A percentile compares a stretch with the other conserved stretches of the same genome.
Conservation (phyloP, 2,113 vertebrate species). For the Tragelaphus buxtoni region DNA sequence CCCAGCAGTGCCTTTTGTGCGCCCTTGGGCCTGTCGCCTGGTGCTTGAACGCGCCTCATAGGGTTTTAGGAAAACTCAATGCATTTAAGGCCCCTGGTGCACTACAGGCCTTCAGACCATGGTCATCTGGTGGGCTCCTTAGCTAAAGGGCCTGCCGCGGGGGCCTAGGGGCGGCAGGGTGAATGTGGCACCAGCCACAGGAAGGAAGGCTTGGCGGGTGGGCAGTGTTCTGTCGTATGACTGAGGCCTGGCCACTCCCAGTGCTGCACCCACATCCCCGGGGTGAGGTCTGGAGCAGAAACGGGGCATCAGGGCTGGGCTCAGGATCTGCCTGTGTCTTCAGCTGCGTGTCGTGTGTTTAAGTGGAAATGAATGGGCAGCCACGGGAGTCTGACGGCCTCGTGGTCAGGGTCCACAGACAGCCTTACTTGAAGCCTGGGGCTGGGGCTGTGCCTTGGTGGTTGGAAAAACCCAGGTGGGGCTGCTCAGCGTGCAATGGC, state of each 20-base stretch:
- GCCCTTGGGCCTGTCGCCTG: background rate
- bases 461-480: background rate
- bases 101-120: background rate
- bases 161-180: background rate
- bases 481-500: background rate
- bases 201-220: background rate
- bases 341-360: background rate
- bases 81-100: background rate
- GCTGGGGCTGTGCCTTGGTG: background rate
- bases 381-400: accelerated
- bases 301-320: background rate
- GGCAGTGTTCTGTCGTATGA: background rate
- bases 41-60: background rate
- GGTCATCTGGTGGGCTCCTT: background rate
- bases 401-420: background rate
- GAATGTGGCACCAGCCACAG: background rate
- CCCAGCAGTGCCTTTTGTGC: background rate
- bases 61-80: background rate
- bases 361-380: background rate
- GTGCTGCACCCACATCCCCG: accelerated
- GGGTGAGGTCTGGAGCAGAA: background rate
- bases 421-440: background rate
- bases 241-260: background rate
- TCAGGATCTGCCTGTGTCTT: background rate
- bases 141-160: background rate